phyloP scores from a whole-genome alignment of 2,888 invertebrate species.

The Andrena marginata region DNA sequence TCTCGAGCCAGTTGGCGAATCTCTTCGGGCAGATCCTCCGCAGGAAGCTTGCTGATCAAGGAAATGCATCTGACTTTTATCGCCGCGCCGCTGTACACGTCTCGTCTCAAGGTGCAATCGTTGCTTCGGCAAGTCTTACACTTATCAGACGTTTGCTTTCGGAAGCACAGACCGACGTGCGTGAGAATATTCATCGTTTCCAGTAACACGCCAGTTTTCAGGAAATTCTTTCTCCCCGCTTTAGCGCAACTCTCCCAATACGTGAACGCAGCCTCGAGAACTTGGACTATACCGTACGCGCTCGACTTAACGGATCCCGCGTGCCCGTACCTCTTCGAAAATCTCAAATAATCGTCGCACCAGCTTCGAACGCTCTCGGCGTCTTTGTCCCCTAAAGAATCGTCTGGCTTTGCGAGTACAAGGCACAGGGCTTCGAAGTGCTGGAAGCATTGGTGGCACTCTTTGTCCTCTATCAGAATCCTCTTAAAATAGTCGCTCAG shows the following conservation, averaged over 20 bases:
- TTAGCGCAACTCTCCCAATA: constrained; percentile 69
- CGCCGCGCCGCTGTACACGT: constrained; percentile 67
- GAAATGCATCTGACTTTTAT: constrained; percentile 55
- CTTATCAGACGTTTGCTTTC: constrained; percentile 32
- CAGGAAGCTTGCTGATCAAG: constrained; percentile 62
- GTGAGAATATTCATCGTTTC: constrained; percentile 62
- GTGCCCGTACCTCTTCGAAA: constrained; percentile 48
- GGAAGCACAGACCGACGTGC: constrained; percentile 50
- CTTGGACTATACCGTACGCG: constrained; percentile 45
- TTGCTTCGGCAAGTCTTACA: constrained; percentile 67
- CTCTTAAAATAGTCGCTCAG: constrained; percentile 50
- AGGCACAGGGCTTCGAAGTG: constrained; percentile 61
- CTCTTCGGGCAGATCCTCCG: constrained; percentile 48
- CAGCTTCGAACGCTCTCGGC: constrained; percentile 43
- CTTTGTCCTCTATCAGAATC: constrained; percentile 51
- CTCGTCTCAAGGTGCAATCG: constrained; percentile 64
- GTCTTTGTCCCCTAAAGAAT: constrained; percentile 38
- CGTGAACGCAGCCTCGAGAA: constrained; percentile 66
- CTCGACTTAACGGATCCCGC: constrained; percentile 52
- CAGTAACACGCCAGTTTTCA: constrained; percentile 56
- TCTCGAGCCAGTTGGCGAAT: constrained; percentile 46
- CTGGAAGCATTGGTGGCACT: constrained; percentile 65
- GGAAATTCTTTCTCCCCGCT: constrained; percentile 34
- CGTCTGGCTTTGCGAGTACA: constrained; percentile 62
- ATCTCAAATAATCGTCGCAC: constrained; percentile 37